Conservation (phyloP, 2,888 invertebrate genomes). For the Theodoxus fluviatilis region DNA sequence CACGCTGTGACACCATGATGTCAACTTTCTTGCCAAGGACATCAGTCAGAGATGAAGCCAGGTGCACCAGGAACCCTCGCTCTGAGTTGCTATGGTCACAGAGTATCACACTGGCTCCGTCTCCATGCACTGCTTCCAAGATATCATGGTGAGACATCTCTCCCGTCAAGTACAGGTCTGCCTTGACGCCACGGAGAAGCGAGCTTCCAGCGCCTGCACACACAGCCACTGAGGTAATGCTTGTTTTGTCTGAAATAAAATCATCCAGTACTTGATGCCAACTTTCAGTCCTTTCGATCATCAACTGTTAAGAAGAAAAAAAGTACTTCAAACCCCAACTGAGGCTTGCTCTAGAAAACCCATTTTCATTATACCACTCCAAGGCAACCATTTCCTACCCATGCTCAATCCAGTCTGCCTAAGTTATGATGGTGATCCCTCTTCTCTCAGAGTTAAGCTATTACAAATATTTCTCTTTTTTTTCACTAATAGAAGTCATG, state of each 20-base stretch:
- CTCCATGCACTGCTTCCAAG: slow-evolving; percentile 80
- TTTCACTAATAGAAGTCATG: no score
- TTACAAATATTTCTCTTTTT: no score
- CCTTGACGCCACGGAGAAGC: slow-evolving; percentile 75
- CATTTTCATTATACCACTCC: no score
- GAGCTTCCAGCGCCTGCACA: slow-evolving; percentile 90
- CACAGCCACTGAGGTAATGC: slow-evolving; percentile 74
- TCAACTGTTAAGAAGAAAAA: no score
- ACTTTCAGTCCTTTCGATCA: no score
- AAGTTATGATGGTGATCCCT: no score
- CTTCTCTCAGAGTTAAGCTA: no score
- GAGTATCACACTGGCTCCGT: slow-evolving; percentile 80
- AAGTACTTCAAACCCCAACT: no score
- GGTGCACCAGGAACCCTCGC: slow-evolving; percentile 79
- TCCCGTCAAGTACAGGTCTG: slow-evolving; percentile 83
- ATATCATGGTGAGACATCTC: slow-evolving; percentile 97
- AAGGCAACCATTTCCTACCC: no score
- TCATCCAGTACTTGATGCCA: neutral
- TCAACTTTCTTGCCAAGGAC: slow-evolving; percentile 69
- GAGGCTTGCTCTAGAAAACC: no score
- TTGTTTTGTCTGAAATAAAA: neutral
- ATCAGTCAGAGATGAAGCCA: slow-evolving; percentile 65
- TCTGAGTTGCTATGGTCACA: slow-evolving; percentile 95
- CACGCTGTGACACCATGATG: slow-evolving; percentile 76
- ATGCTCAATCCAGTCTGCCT: no score